Conservation (phyloP, 2,888 invertebrate species). For the Volucella zonaria region DNA sequence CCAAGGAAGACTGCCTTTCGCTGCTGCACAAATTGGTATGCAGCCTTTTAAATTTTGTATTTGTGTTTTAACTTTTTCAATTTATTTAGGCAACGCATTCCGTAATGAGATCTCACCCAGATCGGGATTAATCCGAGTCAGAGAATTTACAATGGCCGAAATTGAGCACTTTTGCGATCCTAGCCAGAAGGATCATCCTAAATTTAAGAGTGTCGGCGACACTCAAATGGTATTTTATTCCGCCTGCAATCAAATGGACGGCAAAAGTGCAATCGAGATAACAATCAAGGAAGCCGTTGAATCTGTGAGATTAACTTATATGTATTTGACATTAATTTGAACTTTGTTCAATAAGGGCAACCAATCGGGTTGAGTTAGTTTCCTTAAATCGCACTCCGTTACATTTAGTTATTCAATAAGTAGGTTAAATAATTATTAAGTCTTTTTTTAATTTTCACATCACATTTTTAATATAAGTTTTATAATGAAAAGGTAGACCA, state of each 20-base stretch:
- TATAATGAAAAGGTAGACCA: too few relatives aligned
- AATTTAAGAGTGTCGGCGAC: slow-evolving; percentile 91
- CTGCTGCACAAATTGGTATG: slow-evolving; percentile 97
- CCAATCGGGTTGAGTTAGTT: too few relatives aligned
- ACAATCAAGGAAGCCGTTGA: slow-evolving; percentile 95
- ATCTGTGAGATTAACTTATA: slow-evolving; percentile 76
- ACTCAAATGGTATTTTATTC: slow-evolving; percentile 93
- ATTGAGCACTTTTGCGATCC: slow-evolving; percentile 99
- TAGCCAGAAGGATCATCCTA: slow-evolving; percentile 92
- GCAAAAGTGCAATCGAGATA: slow-evolving; percentile 90
- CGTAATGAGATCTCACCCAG: slow-evolving; percentile 99
- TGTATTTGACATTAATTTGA: too few relatives aligned
- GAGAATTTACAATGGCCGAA: slow-evolving; percentile 99
- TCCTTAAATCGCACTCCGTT: too few relatives aligned
- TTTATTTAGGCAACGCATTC: slow-evolving; percentile 88
- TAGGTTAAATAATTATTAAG: too few relatives aligned
- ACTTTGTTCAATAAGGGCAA: too few relatives aligned
- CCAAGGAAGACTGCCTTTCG: slow-evolving; percentile 97
- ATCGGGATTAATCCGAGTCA: slow-evolving; percentile 95
- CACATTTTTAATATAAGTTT: too few relatives aligned
- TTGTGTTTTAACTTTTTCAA: neutral
- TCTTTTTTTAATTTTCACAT: too few relatives aligned
- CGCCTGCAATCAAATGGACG: slow-evolving; percentile 98
- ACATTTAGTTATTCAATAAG: too few relatives aligned
- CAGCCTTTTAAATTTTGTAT: neutral